Conservation (phyloP, 1,140 invertebrate species). For the Lordiphosa mommai region DNA sequence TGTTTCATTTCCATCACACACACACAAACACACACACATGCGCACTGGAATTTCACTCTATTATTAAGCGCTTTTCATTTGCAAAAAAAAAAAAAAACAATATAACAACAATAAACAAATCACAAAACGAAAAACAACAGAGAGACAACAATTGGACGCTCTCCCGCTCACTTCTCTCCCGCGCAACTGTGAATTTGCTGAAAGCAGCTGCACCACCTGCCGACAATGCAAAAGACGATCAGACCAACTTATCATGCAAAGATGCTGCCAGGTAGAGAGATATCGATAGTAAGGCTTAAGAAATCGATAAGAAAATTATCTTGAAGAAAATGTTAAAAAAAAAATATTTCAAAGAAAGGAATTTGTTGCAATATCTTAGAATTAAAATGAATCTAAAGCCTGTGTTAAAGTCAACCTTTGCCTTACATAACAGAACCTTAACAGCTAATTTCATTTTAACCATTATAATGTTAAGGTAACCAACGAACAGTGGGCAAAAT, state of each 20-base stretch:
- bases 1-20: conserved; percentile 50
- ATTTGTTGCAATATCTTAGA: too few relatives aligned
- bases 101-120: conserved; percentile 7
- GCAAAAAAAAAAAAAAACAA: conserved; percentile 11
- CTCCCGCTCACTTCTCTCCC: conserved; percentile 4
- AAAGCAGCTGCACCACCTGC: conserved; percentile 59
- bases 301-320: too few relatives aligned
- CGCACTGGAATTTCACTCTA: conserved; percentile 58
- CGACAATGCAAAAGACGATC: conserved; percentile 16
- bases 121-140: not conserved
- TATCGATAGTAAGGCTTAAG: conserved; percentile 21
- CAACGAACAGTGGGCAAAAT: too few relatives aligned
- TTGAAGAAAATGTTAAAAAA: too few relatives aligned
- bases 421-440: too few relatives aligned
- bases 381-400: too few relatives aligned
- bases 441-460: too few relatives aligned
- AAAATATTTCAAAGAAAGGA: too few relatives aligned
- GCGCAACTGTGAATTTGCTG: conserved; percentile 15
- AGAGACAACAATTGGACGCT: not conserved
- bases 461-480: too few relatives aligned
- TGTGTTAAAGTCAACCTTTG: too few relatives aligned
- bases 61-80: conserved; percentile 44
- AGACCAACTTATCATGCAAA: not conserved
- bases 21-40: conserved; percentile 22
- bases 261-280: not conserved